Conservation (phyloP, 2,113 vertebrate species). For the Zosterops japonicus region DNA sequence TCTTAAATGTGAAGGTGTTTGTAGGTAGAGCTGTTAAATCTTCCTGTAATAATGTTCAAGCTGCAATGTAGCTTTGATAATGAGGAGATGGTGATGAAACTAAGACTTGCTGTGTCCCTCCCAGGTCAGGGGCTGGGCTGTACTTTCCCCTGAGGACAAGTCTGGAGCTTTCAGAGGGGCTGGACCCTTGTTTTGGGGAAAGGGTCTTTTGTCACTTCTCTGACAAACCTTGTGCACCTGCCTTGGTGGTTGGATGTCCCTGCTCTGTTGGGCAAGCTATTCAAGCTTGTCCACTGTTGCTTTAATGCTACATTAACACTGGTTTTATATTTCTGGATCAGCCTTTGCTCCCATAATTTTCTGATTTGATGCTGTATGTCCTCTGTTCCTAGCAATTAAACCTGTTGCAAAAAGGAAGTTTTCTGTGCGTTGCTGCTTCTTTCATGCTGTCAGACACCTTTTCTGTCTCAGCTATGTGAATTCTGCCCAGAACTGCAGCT, state of each 20-base stretch:
- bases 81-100: not conserved
- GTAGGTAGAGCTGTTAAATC: not conserved
- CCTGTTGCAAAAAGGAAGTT: not conserved
- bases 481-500: not conserved
- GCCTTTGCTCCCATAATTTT: not conserved
- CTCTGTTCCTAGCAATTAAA: not conserved
- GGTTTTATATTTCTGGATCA: not conserved
- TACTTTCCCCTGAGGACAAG: not conserved
- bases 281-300: not conserved
- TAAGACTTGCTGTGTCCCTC: accelerated
- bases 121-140: not conserved
- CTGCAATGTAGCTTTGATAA: not conserved
- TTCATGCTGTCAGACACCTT: not conserved
- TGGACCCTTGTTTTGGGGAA: not conserved
- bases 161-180: not conserved
- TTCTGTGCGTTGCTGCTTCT: not conserved
- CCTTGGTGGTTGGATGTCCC: not conserved
- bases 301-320: not conserved
- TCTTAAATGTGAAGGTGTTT: not conserved
- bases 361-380: not conserved
- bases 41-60: not conserved
- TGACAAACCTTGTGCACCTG: not conserved
- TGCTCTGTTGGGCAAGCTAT: not conserved
- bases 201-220: not conserved
- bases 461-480: not conserved